Base-by-base conservation (phyloP, 2,797 vertebrate species). In the Sylvilagus floridanus region DNA sequence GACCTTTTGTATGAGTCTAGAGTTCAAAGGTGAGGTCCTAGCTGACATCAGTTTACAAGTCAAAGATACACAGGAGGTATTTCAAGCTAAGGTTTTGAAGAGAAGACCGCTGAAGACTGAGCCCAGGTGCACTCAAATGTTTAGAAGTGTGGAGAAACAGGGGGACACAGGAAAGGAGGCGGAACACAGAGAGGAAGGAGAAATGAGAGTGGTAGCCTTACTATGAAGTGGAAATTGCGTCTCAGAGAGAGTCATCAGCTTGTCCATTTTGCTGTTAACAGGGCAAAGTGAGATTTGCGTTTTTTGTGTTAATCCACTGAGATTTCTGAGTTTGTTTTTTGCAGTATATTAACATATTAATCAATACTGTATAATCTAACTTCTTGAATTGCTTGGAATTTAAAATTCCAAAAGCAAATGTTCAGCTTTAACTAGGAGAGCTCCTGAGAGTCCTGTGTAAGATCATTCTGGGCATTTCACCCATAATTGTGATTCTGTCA, bases 341-440 rank as follows among this genome's bases (percentile, higher is more conserved):
- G 62, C 10, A 81, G 54, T 19, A 42, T 50, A 76, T 84, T 94
- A 88, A 69, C 19, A 7, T 76, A 94, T n/a, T 84, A 84, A 89
- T 83, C 60, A 79, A 79, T 50, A 62, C 24, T 24, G 2, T 32
- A 72, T 63, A 78, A 69, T 78, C 28, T 63, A 72, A 71, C 19
- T 71, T 93, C n/a, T 84, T 84, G 47, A 81, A 69, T 60, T 72
- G 42, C 26, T 76, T n/a, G 4, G 12, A 88, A 81, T 94, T 90
- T 94, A 68, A 57, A 94, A 93, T 93, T 84, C 68, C 76, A 47
- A 84, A 94, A 79, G n/a, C 35, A 75, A 85, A 32, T 37, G 2
- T n/a, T 95, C 75, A 79, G 22, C 19, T 83, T 86, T 84, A 88
- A 88, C 76, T 37, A 86, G 32, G 72, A 88, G 19, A 62, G 11